Conservation (phyloP, 2,113 vertebrate species). For the Alexandromys fortis region DNA sequence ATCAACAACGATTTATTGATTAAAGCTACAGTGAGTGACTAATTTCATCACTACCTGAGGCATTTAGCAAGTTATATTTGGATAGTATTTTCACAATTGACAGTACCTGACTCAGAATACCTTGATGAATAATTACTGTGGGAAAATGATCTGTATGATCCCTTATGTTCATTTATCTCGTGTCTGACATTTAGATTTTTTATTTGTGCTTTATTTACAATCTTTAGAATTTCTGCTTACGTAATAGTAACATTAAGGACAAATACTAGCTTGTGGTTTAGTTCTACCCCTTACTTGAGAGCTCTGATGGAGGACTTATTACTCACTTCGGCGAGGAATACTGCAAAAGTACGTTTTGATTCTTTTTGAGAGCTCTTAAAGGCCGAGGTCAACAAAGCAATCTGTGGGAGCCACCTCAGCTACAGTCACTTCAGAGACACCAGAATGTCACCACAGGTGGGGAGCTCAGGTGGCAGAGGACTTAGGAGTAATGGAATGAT, state of each 20-base stretch:
- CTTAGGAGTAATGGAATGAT: slow-evolving; percentile 2
- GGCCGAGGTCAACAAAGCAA: not conserved
- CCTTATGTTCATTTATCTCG: not conserved
- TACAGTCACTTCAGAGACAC: not conserved
- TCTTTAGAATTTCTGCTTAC: slow-evolving; percentile 56
- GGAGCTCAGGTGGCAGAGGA: not conserved
- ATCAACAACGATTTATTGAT: slow-evolving; percentile 63
- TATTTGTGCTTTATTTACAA: not conserved
- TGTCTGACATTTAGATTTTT: slow-evolving; percentile 47
- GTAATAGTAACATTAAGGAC: slow-evolving; percentile 7
- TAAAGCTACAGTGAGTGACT: slow-evolving; percentile 33
- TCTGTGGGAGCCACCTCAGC: not conserved
- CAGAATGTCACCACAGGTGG: not conserved
- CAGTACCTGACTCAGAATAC: slow-evolving; percentile 23
- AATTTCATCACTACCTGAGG: slow-evolving; percentile 43
- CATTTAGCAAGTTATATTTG: slow-evolving; percentile 42
- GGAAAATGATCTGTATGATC: slow-evolving; percentile 38
- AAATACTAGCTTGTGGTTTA: not conserved
- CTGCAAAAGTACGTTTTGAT: not conserved
- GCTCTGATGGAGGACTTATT: slow-evolving; percentile 13
- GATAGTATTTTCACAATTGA: slow-evolving; percentile 33
- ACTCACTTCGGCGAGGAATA: not conserved
- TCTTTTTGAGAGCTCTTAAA: not conserved
- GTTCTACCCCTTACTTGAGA: not conserved
- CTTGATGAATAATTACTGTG: slow-evolving; percentile 40